Evolutionary conservation across 2,888 invertebrate genomes (phyloP), one percentile per base, ranked within the genome.

Genomic region (Napeogenes inachia): DNA sequence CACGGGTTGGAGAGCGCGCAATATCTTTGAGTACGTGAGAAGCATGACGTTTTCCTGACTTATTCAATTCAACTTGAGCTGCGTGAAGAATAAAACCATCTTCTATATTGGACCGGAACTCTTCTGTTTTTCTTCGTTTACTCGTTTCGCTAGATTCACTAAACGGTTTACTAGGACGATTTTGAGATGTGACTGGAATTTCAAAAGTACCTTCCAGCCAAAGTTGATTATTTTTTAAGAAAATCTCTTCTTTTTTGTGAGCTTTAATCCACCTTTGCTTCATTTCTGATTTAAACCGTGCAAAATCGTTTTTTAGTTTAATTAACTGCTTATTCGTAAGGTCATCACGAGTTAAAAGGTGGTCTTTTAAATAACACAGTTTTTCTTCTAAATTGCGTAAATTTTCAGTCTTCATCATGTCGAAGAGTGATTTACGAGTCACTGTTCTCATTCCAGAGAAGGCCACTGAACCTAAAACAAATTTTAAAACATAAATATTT

Each of bases 71-170:
- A n/a, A n/a, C n/a, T n/a, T n/a, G n/a, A n/a, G n/a, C n/a, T n/a
- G n/a, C 57, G 58, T 45, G 32, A 45, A 46, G 32, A 13, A 56
- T 47, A 6, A 56, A 33, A 12, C 53, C 62, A 4, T 45, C 32
- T 42, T 57, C 57, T 10, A 54, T 30, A 54, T 45, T 57, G 56
- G 57, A 59, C 10, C 65, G 58, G 13, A 68, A 30, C 13, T 65
- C 64, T 58, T 67, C 61, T 56, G 68, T 69, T 67, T 70, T 66
- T 38, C 67, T 57, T 35, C 62, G 59, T 63, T 70, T 68, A 35
- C 38, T 67, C 47, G 66, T 59, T 53, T 69, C 67, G 60, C 65
- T 68, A 13, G 60, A 64, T n/a, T 70, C 66, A 45, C n/a, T 42
- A 60, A 70, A 70, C 45, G 56, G 56, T 47, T 70, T 71, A 4